These are phyloP conservation scores for Acanthacorydalis orientalis DNA, from an alignment of 2,888 invertebrate species.

Conservation along the genomic window DNA sequence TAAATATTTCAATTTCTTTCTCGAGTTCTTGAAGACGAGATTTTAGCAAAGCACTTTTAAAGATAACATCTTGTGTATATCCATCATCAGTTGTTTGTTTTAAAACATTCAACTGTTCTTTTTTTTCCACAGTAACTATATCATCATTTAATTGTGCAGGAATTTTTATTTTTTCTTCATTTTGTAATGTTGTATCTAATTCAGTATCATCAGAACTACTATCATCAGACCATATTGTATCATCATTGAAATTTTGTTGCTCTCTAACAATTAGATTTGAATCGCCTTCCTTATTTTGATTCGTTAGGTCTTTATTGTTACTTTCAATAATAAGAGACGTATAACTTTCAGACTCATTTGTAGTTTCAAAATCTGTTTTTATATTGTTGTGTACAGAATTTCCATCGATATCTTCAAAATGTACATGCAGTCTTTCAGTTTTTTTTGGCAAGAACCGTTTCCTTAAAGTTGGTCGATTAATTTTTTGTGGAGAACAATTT, in stretches of 20 bases:
- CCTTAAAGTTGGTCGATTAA: conserved; percentile 16
- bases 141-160: conserved; percentile 8
- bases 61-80: conserved; percentile 26
- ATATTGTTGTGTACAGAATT: too few species aligned
- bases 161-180: too few species aligned
- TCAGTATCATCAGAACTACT: neutral
- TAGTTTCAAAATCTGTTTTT: neutral
- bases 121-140: conserved; percentile 12
- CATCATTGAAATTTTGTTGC: conserved; percentile 5
- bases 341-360: neutral
- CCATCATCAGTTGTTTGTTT: conserved; percentile 15
- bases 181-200: conserved; percentile 3
- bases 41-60: conserved; percentile 40
- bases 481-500: conserved; percentile 17
- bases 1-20: conserved; percentile 38
- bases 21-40: conserved; percentile 47
- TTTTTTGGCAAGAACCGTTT: conserved; percentile 24
- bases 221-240: conserved; percentile 7
- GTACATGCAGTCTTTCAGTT: neutral
- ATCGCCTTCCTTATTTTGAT: too few species aligned
- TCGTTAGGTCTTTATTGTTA: neutral
- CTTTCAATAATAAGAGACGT: neutral
- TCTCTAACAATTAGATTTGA: too few species aligned
- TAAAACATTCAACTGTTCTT: conserved; percentile 6
- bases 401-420: neutral